Conservation (phyloP, 1,140 invertebrate species). For the Spodoptera litura region DNA sequence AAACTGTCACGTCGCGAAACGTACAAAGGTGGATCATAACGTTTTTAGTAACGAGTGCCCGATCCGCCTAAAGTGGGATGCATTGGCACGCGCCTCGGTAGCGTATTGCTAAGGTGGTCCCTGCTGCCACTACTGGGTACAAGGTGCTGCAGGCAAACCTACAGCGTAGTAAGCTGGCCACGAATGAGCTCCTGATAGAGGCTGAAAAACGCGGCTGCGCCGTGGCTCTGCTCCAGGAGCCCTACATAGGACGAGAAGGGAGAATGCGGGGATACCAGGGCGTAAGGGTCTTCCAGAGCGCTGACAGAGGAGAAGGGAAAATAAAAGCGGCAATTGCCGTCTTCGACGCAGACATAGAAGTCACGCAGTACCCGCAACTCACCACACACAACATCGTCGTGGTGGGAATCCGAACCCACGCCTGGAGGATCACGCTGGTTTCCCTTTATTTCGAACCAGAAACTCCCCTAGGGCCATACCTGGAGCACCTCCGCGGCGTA, state of each 20-base stretch:
- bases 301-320: background rate
- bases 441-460: too few relatives aligned
- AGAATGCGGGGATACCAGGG: background rate
- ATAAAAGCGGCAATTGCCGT: background rate
- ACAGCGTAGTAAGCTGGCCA: background rate
- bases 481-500: background rate
- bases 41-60: background rate
- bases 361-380: background rate
- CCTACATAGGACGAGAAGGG: background rate
- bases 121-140: background rate
- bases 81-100: background rate
- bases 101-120: conserved; percentile 31
- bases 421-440: too few relatives aligned
- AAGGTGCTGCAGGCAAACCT: conserved; percentile 1
- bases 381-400: too few relatives aligned
- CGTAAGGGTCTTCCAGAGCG: background rate
- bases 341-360: background rate
- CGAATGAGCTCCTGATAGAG: background rate
- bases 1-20: background rate
- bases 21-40: background rate
- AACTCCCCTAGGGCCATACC: too few relatives aligned
- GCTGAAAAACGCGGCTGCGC: background rate
- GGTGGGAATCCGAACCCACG: too few relatives aligned
- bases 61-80: conserved; percentile 4
- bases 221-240: background rate